These are phyloP conservation scores for Phalera bucephala DNA, from an alignment of 2,888 invertebrate species.

Conservation along the genomic window DNA sequence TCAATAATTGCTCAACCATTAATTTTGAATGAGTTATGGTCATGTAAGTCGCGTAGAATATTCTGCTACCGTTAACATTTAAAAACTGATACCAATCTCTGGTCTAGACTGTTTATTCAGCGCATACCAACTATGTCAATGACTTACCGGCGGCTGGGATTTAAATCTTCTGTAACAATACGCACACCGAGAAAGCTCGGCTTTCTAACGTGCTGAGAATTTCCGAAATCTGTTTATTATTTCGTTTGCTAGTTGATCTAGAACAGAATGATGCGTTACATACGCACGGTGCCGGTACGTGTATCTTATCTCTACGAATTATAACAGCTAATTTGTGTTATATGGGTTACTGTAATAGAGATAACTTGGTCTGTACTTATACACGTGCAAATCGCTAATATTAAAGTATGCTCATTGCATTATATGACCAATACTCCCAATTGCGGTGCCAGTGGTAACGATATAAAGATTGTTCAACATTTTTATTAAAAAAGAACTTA, in stretches of 20 bases:
- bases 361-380: too few species aligned
- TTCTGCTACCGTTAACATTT: neutral
- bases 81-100: conserved; percentile 10
- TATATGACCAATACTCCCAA: too few species aligned
- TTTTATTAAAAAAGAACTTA: too few species aligned
- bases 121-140: conserved; percentile 15
- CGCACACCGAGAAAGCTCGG: conserved; percentile 1
- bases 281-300: neutral
- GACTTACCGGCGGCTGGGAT: conserved; percentile 3
- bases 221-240: conserved; percentile 2
- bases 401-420: too few species aligned
- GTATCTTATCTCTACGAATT: neutral
- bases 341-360: neutral
- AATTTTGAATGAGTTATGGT: too few species aligned
- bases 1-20: too few species aligned
- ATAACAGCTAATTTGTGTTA: neutral
- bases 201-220: conserved; percentile 1
- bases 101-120: conserved; percentile 17
- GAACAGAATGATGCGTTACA: neutral
- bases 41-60: neutral
- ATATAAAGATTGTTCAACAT: too few species aligned
- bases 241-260: neutral
- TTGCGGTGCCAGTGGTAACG: too few species aligned
- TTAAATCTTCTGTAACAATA: neutral
- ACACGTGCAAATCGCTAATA: too few species aligned